Evolutionary conservation across 2,888 invertebrate genomes (phyloP), one percentile per base, ranked within the genome.

Genomic region (Sarcophaga variegata): DNA sequence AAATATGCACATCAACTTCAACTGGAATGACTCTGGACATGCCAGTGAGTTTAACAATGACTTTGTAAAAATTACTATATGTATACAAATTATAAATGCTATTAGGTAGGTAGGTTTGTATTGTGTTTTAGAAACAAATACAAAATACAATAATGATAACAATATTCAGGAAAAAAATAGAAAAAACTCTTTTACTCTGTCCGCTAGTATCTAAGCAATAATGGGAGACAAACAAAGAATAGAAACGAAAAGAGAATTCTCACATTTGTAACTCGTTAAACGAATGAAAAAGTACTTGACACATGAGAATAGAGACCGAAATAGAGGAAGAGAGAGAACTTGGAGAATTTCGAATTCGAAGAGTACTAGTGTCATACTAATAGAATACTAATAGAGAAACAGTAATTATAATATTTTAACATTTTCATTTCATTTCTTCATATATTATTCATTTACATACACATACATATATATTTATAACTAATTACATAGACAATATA

Each of bases 11-110:
- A 66, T 66, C n/a, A 54, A 37, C 37, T 54, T 27, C 22, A 76
- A 5, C 64, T 25, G 22, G 17, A 66, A 25, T 62, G 62, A 47
- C 70, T 69, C 49, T 60, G 10, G 1, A 12, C 25, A 63, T 74
- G 62, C 45, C 4, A 25, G 54, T 69, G 63, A 81, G 74, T 70
- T 14, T 75, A 71, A 71, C 72, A 77, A 86, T 86, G 86, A 86
- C 80, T 77, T 80, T 80, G 72, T 77, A 86, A 81, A 82, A 77
- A 66, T 60, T 47, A 54, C 14, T 37, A 54, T 27, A 49, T 77
- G 20, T 20, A 20, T 12, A 54, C 17, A 54, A 54, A 17, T 14
- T 14, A 1, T 4, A 54, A 54, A 14, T 54, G 54, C 37, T 37
- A 37, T 54, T 54, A 54, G 54, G 54, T 54, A 17, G 3, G 3